A percentile compares a stretch with the other conserved stretches of the same genome.
Evolutionary conservation across 2,888 invertebrate species (phyloP).

Genomic region (Caenorhabditis wallacei): DNA sequence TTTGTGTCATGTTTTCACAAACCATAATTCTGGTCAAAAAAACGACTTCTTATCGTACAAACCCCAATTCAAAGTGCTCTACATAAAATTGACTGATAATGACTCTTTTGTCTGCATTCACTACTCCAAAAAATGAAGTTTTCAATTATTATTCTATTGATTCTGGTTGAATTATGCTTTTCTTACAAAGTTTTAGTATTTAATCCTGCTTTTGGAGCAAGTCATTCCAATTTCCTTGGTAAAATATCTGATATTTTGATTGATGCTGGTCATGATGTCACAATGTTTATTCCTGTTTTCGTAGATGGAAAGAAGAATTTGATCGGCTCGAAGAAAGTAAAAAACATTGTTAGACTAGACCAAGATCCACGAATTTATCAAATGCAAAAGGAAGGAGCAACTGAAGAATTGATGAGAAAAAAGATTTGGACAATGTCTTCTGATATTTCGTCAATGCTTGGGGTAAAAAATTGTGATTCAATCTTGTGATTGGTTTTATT

Average conservation of each 20-base stretch:
- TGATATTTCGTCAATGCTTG: constrained; percentile 28
- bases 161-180: constrained; percentile 2
- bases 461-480: neutral
- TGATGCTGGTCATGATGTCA: constrained; percentile 67
- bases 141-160: constrained; percentile 14
- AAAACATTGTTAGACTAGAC: constrained; percentile 41
- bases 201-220: constrained; percentile 66
- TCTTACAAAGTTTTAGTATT: constrained; percentile 65
- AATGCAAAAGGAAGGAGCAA: constrained; percentile 19
- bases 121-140: constrained; percentile 17
- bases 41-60: constrained; percentile 25
- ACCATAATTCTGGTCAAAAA: constrained; percentile 8
- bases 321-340: constrained; percentile 59
- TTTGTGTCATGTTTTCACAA: constrained; percentile 14
- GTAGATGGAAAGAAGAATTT: constrained; percentile 30
- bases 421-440: constrained; percentile 43
- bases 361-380: constrained; percentile 46
- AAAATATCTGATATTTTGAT: constrained; percentile 66
- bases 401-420: constrained; percentile 32
- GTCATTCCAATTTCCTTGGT: constrained; percentile 67
- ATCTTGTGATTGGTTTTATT: neutral
- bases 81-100: constrained; percentile 17
- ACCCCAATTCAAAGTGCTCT: constrained; percentile 8
- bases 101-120: constrained; percentile 13
- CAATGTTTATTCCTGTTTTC: constrained; percentile 56